Evolutionary conservation across 2,113 vertebrate species (phyloP).

Genomic region (Xyrauchen texanus): DNA sequence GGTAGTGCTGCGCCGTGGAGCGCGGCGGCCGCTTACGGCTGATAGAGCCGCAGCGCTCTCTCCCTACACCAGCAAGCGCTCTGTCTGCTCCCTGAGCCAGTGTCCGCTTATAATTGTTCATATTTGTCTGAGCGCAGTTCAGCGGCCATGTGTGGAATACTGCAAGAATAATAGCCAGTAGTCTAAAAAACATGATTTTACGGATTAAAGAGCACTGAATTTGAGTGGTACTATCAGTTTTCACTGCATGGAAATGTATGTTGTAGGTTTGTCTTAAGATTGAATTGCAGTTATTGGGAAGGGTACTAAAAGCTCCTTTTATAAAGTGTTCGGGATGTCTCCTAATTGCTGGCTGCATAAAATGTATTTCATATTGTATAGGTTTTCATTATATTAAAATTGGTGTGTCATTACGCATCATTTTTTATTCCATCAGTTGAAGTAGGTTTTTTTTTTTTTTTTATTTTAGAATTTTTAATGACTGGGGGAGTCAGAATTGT

Average conservation of each 20-base stretch:
- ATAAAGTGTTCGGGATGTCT: neutral
- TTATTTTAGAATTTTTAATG: neutral
- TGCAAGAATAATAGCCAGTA: constrained; percentile 72
- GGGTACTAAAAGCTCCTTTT: neutral
- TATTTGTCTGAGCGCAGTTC: constrained; percentile 65
- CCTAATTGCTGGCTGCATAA: neutral
- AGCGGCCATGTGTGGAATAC: constrained; percentile 65
- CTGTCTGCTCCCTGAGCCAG: constrained; percentile 66
- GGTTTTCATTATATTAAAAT: no score
- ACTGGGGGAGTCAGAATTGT: neutral
- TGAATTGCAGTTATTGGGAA: neutral
- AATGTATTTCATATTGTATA: neutral
- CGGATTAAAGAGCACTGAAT: neutral
- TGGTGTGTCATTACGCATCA: no score
- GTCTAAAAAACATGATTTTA: constrained; percentile 73
- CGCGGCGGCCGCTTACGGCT: constrained; percentile 64
- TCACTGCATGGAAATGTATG: neutral
- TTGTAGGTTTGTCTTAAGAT: neutral
- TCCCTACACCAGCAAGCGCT: constrained; percentile 54
- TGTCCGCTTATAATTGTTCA: constrained; percentile 67
- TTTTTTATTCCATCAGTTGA: no score
- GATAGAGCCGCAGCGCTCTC: constrained; percentile 78
- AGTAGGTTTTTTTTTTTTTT: neutral
- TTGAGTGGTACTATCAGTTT: neutral
- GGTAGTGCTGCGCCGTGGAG: constrained; percentile 72